Percentiles rank a stretch among this genome's conserved stretches.
phyloP scores from a whole-genome alignment of 92 coral and sea anemone species.

The Heliopora coerulea region DNA sequence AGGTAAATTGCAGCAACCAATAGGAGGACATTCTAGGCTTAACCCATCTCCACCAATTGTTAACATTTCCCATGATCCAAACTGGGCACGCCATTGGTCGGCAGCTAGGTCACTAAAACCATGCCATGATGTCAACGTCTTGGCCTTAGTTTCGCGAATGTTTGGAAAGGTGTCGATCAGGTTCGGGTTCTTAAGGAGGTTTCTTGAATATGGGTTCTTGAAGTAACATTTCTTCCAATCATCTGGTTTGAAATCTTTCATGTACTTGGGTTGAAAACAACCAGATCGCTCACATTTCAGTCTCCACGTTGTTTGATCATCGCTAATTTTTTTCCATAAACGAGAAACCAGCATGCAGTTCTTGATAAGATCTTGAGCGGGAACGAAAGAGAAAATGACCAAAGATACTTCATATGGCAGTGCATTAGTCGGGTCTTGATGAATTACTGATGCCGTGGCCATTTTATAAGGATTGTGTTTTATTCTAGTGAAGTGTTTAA shows the following conservation, averaged over 20 bases:
- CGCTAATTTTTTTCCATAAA: slow-evolving; percentile 33
- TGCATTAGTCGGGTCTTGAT: background rate
- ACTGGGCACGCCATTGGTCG: slow-evolving; percentile 29
- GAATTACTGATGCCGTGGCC: background rate
- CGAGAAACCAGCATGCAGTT: slow-evolving; percentile 31
- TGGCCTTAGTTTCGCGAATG: background rate
- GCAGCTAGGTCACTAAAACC: slow-evolving; percentile 18
- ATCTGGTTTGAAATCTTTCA: slow-evolving; percentile 32
- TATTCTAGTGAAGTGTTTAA: background rate
- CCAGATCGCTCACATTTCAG: slow-evolving; percentile 29
- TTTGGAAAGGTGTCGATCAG: slow-evolving; percentile 21
- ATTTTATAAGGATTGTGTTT: background rate
- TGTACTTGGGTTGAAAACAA: slow-evolving; percentile 12
- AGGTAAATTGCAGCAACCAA: slow-evolving; percentile 27
- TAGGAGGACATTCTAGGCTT: slow-evolving; percentile 26
- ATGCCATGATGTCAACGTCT: slow-evolving; percentile 5
- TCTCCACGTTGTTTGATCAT: slow-evolving; percentile 35
- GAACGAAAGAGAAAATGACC: slow-evolving; percentile 29
- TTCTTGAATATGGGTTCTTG: slow-evolving; percentile 17
- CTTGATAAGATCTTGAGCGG: slow-evolving; percentile 37
- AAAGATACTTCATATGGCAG: slow-evolving; percentile 33
- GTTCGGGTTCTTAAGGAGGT: slow-evolving; percentile 34
- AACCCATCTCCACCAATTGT: slow-evolving; percentile 25
- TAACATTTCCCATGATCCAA: slow-evolving; percentile 26
- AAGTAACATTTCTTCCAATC: slow-evolving; percentile 30